These are phyloP conservation scores for Brachionus rubens DNA, from an alignment of 1,140 invertebrate genomes.

Conservation along the genomic window DNA sequence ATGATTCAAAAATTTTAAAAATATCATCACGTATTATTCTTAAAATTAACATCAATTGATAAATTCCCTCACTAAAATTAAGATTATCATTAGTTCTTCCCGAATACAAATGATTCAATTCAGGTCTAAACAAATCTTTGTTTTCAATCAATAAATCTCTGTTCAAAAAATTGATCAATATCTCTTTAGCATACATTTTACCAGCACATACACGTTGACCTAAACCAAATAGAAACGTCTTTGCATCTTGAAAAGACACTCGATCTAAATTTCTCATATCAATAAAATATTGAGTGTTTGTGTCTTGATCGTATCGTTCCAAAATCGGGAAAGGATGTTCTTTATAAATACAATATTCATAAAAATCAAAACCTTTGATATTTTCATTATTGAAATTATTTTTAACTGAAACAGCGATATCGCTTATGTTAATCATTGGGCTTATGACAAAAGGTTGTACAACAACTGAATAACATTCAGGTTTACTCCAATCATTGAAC, in stretches of 20 bases:
- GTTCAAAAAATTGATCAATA: slow-evolving; percentile 9
- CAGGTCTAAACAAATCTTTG: background rate
- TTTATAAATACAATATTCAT: background rate
- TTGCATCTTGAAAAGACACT: background rate
- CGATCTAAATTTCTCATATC: background rate
- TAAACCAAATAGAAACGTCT: background rate
- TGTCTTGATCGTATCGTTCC: background rate
- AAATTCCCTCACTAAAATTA: background rate
- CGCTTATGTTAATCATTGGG: slow-evolving; percentile 21
- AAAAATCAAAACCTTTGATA: background rate
- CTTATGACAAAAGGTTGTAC: slow-evolving; percentile 11
- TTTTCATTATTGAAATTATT: background rate
- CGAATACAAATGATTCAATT: background rate
- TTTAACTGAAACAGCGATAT: background rate
- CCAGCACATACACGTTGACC: background rate
- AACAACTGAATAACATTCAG: slow-evolving; percentile 3
- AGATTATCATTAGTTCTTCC: background rate
- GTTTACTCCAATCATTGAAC: background rate
- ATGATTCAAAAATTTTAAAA: no score
- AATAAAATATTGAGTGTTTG: background rate
- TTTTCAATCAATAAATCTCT: background rate
- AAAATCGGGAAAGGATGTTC: background rate
- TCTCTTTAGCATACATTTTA: background rate
- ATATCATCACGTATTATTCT: no score
- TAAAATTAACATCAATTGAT: no score